phyloP scores from a whole-genome alignment of 1,140 invertebrate genomes.

The Anastatus disparis region DNA sequence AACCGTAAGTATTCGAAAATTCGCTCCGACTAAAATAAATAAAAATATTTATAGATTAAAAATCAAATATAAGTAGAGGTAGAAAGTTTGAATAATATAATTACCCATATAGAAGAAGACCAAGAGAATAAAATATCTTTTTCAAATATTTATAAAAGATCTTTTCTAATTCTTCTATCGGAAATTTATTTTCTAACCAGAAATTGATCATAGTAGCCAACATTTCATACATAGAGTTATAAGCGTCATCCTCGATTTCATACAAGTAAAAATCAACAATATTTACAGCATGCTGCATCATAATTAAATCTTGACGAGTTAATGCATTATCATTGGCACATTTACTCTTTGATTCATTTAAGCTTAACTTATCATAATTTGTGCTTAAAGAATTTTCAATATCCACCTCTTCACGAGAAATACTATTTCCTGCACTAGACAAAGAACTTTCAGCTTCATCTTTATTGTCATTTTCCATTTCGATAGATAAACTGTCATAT shows the following conservation, averaged over 20 bases:
- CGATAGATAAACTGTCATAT: slow-evolving; percentile 48
- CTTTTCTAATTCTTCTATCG: slow-evolving; percentile 63
- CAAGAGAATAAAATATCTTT: slow-evolving; percentile 64
- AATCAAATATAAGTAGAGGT: neutral
- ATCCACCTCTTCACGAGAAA: slow-evolving; percentile 18
- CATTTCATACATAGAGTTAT: slow-evolving; percentile 57
- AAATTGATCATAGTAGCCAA: slow-evolving; percentile 61
- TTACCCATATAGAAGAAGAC: slow-evolving; percentile 64
- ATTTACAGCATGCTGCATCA: slow-evolving; percentile 50
- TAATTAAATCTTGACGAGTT: neutral
- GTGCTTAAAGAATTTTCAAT: slow-evolving; percentile 8
- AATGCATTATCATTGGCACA: slow-evolving; percentile 5
- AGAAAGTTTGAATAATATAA: neutral
- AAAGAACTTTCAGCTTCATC: slow-evolving; percentile 34
- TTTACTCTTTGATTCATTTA: neutral
- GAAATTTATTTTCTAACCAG: slow-evolving; percentile 65
- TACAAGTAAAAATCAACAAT: slow-evolving; percentile 64
- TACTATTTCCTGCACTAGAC: slow-evolving; percentile 16
- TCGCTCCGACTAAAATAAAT: slow-evolving; percentile 9
- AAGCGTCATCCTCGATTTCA: slow-evolving; percentile 60
- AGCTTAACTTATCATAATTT: neutral
- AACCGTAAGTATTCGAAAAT: slow-evolving; percentile 1
- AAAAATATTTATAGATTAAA: neutral
- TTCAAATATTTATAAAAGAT: slow-evolving; percentile 62
- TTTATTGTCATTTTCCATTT: slow-evolving; percentile 45